Percentiles rank a stretch among this genome's conserved stretches.
Conservation (phyloP, 2,797 vertebrate genomes). For the Rousettus madagascariensis region DNA sequence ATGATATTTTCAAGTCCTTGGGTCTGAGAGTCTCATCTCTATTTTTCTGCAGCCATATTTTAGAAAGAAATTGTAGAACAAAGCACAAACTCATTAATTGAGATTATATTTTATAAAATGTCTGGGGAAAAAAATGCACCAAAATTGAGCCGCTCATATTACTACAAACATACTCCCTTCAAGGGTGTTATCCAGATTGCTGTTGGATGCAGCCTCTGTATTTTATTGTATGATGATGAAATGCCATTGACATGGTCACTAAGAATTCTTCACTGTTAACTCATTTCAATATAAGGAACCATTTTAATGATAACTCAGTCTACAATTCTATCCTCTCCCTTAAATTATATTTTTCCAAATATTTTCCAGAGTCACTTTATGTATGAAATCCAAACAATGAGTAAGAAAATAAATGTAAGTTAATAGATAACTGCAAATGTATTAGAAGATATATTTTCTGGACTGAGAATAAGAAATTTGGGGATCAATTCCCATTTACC, state of each 20-base stretch:
- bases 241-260: not conserved
- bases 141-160: not conserved
- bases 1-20: not conserved
- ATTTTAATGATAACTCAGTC: not conserved
- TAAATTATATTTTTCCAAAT: not conserved
- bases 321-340: not conserved
- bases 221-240: not conserved
- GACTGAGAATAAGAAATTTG: not conserved
- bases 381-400: not conserved
- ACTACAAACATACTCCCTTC: not conserved
- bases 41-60: slow-evolving; percentile 1
- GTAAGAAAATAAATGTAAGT: not conserved
- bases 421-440: not conserved
- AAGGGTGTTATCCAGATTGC: not conserved
- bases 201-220: not conserved
- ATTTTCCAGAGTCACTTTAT: not conserved
- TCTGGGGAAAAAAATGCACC: not conserved
- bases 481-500: not conserved
- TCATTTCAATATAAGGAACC: not conserved
- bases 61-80: slow-evolving; percentile 27
- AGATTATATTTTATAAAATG: slow-evolving; percentile 44
- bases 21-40: not conserved
- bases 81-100: not conserved
- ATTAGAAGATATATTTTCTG: not conserved
- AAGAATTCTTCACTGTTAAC: not conserved